These are phyloP conservation scores for Nowickia ferox DNA, from an alignment of 2,888 invertebrate genomes.

Conservation along the genomic window DNA sequence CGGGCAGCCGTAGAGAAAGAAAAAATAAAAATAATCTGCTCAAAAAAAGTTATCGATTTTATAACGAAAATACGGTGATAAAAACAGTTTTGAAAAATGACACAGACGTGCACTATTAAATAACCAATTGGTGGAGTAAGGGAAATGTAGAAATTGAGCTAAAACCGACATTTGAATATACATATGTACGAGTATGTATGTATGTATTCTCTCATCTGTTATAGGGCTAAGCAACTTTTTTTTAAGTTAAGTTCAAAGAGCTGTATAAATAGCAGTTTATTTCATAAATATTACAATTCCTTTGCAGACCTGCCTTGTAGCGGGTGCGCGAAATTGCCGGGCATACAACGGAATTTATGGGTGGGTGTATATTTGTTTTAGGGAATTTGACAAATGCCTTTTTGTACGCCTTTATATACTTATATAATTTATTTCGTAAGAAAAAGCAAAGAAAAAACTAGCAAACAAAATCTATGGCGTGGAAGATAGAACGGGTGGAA, in stretches of 20 bases:
- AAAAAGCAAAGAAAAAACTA: background rate
- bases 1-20: background rate
- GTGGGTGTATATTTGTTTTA: background rate
- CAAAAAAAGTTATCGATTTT: constrained; percentile 34
- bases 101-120: constrained; percentile 5
- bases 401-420: constrained; percentile 19
- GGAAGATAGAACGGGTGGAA: constrained; percentile 46
- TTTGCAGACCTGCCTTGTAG: background rate
- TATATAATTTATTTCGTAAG: background rate
- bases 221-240: background rate
- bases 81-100: constrained; percentile 12
- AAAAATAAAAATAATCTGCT: constrained; percentile 11
- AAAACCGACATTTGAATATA: background rate
- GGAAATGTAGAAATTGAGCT: background rate
- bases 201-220: background rate
- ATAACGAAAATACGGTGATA: constrained; percentile 4
- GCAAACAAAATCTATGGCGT: constrained; percentile 54
- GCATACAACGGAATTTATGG: background rate
- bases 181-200: too few species aligned
- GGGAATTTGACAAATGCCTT: constrained; percentile 55
- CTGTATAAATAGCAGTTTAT: background rate
- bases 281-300: background rate
- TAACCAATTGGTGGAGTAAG: background rate
- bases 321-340: background rate
- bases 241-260: background rate